Base-by-base conservation (phyloP, 1,140 invertebrate species). In the Eufriesea mexicana region DNA sequence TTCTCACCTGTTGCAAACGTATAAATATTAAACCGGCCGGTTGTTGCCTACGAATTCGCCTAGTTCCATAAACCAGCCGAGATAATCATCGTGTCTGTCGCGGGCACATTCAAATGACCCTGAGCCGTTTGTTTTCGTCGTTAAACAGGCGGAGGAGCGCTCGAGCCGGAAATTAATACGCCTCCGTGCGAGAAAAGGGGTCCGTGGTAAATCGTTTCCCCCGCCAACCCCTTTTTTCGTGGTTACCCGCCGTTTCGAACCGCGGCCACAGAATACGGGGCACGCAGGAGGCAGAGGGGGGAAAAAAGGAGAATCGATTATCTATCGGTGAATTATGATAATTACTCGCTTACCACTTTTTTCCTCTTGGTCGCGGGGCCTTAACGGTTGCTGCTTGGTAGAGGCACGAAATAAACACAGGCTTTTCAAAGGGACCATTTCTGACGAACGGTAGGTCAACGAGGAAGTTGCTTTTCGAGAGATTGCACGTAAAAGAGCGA, bases 1-100 rank as follows among this genome's bases (percentile, higher is more conserved):
- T 86, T 84, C 86, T 89, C 87, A 89, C 86, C 87, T 88, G 87
- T 89, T 89, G 87, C 84, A 79, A 88, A 67, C 74, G 68, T 88
- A 89, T 88, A 89, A 88, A 88, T 89, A 86, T 88, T 68, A 64
- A 76, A 47, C 45, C 35, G 42, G 35, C 51, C 61, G 8, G 14
- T 28, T 28, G 73, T 87, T 85, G 55, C 57, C 62, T 66, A 79
- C 75, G 64, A 35, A 85, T 85, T 88, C 84, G 66, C 73, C 72
- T 77, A 88, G 57, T 80, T 83, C 62, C 86, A 79, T 89, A 88
- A 89, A 89, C 54, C 79, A 89, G 23, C 55, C 35, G 14, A 77
- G 86, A 89, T 89, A 89, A 88, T 75, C 72, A 85, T 89, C 83
- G 68, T 62, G 74, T 68, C 64, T 71, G 78, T 84, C 83, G 62